phyloP scores from a whole-genome alignment of 2,888 invertebrate genomes.

The Endomychus coccineus region DNA sequence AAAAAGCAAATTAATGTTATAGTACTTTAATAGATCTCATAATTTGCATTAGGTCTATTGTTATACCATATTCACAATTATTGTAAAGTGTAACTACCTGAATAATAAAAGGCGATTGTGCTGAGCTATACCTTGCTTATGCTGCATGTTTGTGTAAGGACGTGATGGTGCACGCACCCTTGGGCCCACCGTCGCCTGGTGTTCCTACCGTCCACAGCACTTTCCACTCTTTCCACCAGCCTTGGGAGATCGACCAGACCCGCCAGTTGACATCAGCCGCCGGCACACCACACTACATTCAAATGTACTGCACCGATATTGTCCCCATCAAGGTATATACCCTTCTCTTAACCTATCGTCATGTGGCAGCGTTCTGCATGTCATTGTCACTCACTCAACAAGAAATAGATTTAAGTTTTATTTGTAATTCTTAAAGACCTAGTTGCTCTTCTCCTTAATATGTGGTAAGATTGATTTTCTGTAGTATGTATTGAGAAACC shows the following conservation, averaged over 20 bases:
- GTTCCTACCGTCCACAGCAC: constrained; percentile 46
- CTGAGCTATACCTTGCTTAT: constrained; percentile 30
- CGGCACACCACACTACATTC: constrained; percentile 39
- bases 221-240: constrained; percentile 58
- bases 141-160: constrained; percentile 48
- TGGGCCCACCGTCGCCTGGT: constrained; percentile 42
- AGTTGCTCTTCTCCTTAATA: too few relatives aligned
- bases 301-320: constrained; percentile 47
- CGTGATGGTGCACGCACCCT: constrained; percentile 44
- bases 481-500: too few relatives aligned
- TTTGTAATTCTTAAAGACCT: too few relatives aligned
- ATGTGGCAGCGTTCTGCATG: too few relatives aligned
- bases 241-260: constrained; percentile 60
- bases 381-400: not conserved
- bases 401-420: too few relatives aligned
- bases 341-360: not conserved
- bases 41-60: too few relatives aligned
- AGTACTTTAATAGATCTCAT: too few relatives aligned
- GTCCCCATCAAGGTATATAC: constrained; percentile 49
- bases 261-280: constrained; percentile 44
- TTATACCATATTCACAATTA: too few relatives aligned
- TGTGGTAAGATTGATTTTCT: too few relatives aligned
- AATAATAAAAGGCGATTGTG: too few relatives aligned
- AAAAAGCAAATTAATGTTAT: too few relatives aligned
- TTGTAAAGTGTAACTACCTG: too few relatives aligned